phyloP scores from a whole-genome alignment of 2,113 vertebrate genomes.

The Camelus bactrianus region DNA sequence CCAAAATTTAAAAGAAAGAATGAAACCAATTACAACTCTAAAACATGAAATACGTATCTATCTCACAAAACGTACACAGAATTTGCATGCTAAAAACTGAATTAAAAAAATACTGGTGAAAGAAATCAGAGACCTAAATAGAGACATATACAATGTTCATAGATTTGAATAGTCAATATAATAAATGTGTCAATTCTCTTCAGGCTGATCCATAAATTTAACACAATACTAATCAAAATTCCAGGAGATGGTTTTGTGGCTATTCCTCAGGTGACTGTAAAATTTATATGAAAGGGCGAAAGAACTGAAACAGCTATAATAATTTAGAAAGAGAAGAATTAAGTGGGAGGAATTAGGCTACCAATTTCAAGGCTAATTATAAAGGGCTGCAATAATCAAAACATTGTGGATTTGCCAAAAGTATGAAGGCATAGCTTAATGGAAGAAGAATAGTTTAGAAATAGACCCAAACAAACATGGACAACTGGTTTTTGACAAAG shows the following conservation, averaged over 20 bases:
- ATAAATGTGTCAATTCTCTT: neutral
- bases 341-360: neutral
- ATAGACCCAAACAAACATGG: neutral
- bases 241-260: neutral
- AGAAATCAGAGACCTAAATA: neutral
- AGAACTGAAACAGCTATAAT: neutral
- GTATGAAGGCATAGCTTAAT: neutral
- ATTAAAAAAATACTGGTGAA: neutral
- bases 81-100: neutral
- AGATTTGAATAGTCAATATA: neutral
- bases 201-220: neutral
- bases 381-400: neutral
- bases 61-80: neutral
- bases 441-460: neutral
- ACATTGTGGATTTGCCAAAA: neutral
- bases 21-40: neutral
- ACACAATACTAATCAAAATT: neutral
- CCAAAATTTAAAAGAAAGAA: neutral
- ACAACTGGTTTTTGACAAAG: neutral
- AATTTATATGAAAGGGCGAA: neutral
- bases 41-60: neutral
- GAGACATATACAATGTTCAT: neutral
- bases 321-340: constrained; percentile 3
- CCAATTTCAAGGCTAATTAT: neutral
- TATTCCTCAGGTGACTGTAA: neutral